Base-by-base conservation (phyloP, 1,140 invertebrate species). In the Scylla paramamosain region DNA sequence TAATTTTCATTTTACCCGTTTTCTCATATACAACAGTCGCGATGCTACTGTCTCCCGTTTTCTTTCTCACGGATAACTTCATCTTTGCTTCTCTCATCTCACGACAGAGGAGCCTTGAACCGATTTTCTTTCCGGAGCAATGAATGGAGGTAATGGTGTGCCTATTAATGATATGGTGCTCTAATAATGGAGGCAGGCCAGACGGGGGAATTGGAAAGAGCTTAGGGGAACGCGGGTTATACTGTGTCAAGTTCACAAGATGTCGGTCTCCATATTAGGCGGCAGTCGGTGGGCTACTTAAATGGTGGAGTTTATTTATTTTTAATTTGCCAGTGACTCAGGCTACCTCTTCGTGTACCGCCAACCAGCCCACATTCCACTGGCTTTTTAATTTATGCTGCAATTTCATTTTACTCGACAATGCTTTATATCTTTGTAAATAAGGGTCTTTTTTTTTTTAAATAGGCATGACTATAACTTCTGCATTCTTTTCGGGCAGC, bases 331-430 rank as follows among this genome's bases (percentile, higher is more conserved):
- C 25, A 77, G 67, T 77, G 67, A 77, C 12, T 77, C 67, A 77
- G 67, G 16, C 67, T 25, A 77, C 67, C 67, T 77, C 8, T 77
- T 20, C 52, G 20, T 77, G 12, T 77, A 2, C n/a, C 67, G 20
- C 20, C 67, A 25, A n/a, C 67, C 52, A 59, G 20, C 52, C 67
- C 67, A 77, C 67, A 77, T 77, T 77, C 67, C 67, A 7, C 8
- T 7, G 4, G 16, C 1, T n/a, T 20, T 77, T 77, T 77, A 16
- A 77, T n/a, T 20, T n/a, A 77, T 77, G n/a, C 12, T 25, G 25
- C 20, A 77, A 7, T 77, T 77, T 77, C 67, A 77, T 77, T 77
- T 77, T 77, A 77, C 67, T 77, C n/a, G 67, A 77, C 67, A 77
- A 25, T 16, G 25, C 67, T 3, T 20, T 77, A 59, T 16, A 59